These are phyloP conservation scores for Gadus macrocephalus DNA, from an alignment of 2,113 vertebrate species.

Conservation along the genomic window DNA sequence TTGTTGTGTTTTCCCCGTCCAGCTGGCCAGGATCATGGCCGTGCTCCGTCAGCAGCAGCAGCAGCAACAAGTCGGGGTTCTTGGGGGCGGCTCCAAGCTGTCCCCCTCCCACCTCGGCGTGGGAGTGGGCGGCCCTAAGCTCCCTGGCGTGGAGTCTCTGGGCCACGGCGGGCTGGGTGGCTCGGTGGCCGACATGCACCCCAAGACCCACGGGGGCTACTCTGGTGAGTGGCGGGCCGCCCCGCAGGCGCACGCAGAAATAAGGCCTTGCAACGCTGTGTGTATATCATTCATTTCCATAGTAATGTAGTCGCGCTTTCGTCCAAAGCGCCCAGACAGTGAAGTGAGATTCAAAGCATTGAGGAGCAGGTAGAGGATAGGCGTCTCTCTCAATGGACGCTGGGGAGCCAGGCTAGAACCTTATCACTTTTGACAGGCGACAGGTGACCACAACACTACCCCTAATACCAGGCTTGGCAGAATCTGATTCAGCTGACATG, in stretches of 20 bases:
- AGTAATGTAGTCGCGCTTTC: no score
- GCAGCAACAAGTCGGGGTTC: slow-evolving; percentile 67
- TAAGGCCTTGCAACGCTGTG: background rate
- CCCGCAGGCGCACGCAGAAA: background rate
- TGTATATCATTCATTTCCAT: no score
- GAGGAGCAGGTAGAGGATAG: no score
- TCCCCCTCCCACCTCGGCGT: slow-evolving; percentile 92
- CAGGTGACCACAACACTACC: no score
- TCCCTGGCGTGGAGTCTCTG: slow-evolving; percentile 81
- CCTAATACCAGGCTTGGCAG: no score
- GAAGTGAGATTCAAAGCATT: no score
- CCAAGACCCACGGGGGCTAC: slow-evolving; percentile 86
- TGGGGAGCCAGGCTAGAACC: no score
- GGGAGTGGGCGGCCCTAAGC: slow-evolving; percentile 77
- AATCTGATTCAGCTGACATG: no score
- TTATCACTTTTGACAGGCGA: no score
- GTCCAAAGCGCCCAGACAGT: no score
- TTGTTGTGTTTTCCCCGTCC: background rate
- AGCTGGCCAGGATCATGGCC: slow-evolving; percentile 94
- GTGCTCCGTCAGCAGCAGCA: slow-evolving; percentile 80
- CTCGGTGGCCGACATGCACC: slow-evolving; percentile 89
- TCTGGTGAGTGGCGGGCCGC: slow-evolving; percentile 73
- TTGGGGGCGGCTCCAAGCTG: slow-evolving; percentile 85
- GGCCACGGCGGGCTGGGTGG: slow-evolving; percentile 81
- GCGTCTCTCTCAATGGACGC: no score